Evolutionary conservation across 2,797 vertebrate species (phyloP).

Genomic region (Neomorphus geoffroyi): DNA sequence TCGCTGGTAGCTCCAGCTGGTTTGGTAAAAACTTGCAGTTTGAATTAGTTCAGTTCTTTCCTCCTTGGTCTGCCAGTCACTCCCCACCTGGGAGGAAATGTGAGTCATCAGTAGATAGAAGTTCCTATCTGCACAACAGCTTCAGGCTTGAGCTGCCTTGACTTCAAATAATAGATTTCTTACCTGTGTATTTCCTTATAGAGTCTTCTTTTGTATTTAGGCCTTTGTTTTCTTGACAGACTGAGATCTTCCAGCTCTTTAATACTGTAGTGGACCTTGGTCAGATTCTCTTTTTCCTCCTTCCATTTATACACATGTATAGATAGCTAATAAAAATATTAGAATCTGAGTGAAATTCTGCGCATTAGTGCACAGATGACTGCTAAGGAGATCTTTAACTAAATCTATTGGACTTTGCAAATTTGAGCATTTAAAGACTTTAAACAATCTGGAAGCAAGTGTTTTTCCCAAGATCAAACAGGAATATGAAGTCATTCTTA

Average conservation of each 20-base stretch:
- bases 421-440: background rate
- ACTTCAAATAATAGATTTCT: background rate
- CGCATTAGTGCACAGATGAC: background rate
- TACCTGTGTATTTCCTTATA: background rate
- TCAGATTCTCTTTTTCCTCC: background rate
- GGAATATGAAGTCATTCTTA: background rate
- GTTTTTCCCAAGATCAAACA: background rate
- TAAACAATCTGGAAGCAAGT: background rate
- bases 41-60: background rate
- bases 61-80: background rate
- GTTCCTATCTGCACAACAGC: background rate
- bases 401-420: background rate
- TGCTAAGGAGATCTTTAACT: background rate
- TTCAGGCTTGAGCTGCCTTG: background rate
- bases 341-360: background rate
- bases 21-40: background rate
- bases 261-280: background rate
- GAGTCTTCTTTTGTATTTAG: background rate
- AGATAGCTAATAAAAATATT: background rate
- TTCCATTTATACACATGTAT: background rate
- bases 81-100: background rate
- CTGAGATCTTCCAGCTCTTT: background rate
- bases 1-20: background rate
- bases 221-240: background rate
- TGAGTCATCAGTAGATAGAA: background rate